These are phyloP conservation scores for Philereme transversata DNA, from an alignment of 2,888 invertebrate species.

Conservation along the genomic window DNA sequence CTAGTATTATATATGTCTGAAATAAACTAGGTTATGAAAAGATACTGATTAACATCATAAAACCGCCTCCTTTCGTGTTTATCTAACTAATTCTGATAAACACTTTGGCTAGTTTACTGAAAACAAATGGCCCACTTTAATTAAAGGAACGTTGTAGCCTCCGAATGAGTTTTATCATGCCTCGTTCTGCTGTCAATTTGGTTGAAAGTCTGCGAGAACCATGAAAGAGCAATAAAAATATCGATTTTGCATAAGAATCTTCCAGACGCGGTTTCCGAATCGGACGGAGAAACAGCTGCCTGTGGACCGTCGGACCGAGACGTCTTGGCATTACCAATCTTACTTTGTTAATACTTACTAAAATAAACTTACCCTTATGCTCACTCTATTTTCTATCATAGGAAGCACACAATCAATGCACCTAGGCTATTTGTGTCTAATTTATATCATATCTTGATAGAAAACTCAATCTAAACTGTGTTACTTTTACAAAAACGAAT, in stretches of 20 bases:
- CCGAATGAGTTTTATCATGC: constrained; percentile 59
- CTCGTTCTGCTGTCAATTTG: constrained; percentile 60
- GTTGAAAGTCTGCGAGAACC: constrained; percentile 56
- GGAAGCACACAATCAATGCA: too few relatives aligned
- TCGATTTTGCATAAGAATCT: constrained; percentile 67
- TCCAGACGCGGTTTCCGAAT: constrained; percentile 50
- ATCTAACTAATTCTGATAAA: constrained; percentile 24
- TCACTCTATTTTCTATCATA: too few relatives aligned
- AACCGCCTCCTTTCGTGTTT: too few relatives aligned
- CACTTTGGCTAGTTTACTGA: constrained; percentile 54
- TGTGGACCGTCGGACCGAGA: constrained; percentile 8
- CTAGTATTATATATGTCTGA: too few relatives aligned
- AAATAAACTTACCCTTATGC: too few relatives aligned
- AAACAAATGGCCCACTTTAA: constrained; percentile 62
- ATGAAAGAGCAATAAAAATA: constrained; percentile 66
- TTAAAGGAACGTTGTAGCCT: constrained; percentile 67
- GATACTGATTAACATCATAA: too few relatives aligned
- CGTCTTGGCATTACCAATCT: constrained; percentile 33
- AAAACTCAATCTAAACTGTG: too few relatives aligned
- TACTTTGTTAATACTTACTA: constrained; percentile 17
- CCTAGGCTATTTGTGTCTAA: too few relatives aligned
- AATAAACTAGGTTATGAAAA: too few relatives aligned
- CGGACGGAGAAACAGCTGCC: constrained; percentile 32
- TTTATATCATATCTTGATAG: too few relatives aligned
- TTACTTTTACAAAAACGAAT: too few relatives aligned